phyloP scores from a whole-genome alignment of 2,888 invertebrate species.

The Seira musarum region DNA sequence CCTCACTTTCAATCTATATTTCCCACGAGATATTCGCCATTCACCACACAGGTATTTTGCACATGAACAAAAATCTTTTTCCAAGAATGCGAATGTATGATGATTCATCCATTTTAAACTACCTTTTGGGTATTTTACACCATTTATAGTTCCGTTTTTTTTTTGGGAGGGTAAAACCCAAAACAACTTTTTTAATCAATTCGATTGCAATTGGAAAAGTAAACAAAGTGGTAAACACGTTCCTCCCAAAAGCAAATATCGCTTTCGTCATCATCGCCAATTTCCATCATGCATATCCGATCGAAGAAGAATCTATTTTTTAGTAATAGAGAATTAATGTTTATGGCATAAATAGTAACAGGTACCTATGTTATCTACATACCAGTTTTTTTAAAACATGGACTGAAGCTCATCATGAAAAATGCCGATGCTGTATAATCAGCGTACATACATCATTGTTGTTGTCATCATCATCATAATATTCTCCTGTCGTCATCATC shows the following conservation, averaged over 20 bases:
- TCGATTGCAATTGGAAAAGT: background rate
- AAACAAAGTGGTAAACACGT: background rate
- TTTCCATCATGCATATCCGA: background rate
- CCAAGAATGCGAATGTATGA: too few species aligned
- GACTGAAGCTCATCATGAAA: background rate
- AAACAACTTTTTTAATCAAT: background rate
- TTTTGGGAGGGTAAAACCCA: background rate
- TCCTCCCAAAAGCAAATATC: background rate
- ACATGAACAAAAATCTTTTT: too few species aligned
- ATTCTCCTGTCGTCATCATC: constrained; percentile 28
- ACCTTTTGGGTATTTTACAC: background rate
- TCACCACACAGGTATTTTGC: too few species aligned
- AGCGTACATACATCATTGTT: background rate
- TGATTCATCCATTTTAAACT: background rate
- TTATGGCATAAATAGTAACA: too few species aligned
- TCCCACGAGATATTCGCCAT: background rate
- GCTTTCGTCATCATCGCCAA: background rate
- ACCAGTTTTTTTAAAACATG: constrained; percentile 14
- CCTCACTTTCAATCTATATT: background rate
- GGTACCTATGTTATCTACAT: too few species aligned
- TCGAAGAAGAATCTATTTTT: background rate
- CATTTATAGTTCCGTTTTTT: too few species aligned
- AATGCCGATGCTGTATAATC: too few species aligned
- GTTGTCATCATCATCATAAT: background rate
- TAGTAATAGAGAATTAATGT: too few species aligned